These are phyloP conservation scores for Pachymerium ferrugineum DNA, from an alignment of 2,888 invertebrate genomes.

Conservation along the genomic window DNA sequence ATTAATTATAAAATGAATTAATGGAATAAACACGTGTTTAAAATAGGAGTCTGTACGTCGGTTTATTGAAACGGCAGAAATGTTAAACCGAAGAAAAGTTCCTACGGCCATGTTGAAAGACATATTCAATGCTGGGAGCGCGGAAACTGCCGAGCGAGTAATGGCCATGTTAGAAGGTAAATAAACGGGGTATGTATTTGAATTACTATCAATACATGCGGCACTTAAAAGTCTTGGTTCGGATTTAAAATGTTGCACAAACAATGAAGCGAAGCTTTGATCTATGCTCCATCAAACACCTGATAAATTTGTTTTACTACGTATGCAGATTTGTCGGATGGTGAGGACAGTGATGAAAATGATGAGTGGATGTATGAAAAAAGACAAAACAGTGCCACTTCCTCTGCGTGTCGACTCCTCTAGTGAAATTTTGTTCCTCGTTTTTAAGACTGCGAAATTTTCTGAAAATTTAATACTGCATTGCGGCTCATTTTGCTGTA, in stretches of 20 bases:
- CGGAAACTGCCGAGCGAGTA: constrained; percentile 44
- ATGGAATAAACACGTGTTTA: neutral
- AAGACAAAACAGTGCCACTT: neutral
- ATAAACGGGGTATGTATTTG: constrained; percentile 35
- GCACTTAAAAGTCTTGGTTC: neutral
- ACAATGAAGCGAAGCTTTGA: neutral
- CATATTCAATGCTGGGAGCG: constrained; percentile 44
- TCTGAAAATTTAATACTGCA: neutral
- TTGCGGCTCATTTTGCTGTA: neutral
- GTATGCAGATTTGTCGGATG: constrained; percentile 5
- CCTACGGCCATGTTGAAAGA: constrained; percentile 45
- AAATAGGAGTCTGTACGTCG: neutral
- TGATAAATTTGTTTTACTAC: neutral
- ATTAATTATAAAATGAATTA: neutral
- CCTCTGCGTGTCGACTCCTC: constrained; percentile 14
- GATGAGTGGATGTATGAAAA: neutral
- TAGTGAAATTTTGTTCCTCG: neutral
- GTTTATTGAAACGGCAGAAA: constrained; percentile 45
- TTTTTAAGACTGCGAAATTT: neutral
- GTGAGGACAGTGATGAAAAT: neutral
- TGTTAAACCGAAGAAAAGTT: constrained; percentile 44
- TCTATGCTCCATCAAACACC: neutral
- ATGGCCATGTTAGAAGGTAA: constrained; percentile 42
- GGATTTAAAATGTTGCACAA: constrained; percentile 12
- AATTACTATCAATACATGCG: constrained; percentile 2